Evolutionary conservation across 92 coral and sea anemone species (phyloP).

Genomic region (Epizoanthus illoricatus): DNA sequence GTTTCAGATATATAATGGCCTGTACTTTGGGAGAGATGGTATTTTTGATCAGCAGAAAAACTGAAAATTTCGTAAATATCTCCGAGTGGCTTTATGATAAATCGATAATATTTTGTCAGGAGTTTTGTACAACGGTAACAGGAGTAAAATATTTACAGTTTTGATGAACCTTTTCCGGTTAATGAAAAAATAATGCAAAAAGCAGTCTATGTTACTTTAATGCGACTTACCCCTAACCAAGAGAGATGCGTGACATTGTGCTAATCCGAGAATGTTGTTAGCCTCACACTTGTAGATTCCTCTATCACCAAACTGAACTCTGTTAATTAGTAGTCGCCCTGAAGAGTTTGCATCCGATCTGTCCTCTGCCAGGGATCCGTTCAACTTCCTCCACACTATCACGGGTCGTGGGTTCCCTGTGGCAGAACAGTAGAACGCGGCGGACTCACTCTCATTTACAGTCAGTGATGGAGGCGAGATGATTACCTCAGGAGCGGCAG

Average conservation of each 20-base stretch:
- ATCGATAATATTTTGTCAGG: too few relatives aligned
- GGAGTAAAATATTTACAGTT: too few relatives aligned
- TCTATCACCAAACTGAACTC: constrained; percentile 13
- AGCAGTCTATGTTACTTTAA: neutral
- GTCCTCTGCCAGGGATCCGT: constrained; percentile 3
- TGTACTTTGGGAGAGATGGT: too few relatives aligned
- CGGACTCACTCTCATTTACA: constrained; percentile 46
- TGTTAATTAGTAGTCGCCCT: constrained; percentile 32
- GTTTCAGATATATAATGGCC: too few relatives aligned
- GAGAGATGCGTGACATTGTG: neutral
- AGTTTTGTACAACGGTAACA: too few relatives aligned
- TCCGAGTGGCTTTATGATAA: too few relatives aligned
- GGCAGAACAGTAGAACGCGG: constrained; percentile 40
- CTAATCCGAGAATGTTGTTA: constrained; percentile 34
- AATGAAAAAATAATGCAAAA: neutral
- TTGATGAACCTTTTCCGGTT: too few relatives aligned
- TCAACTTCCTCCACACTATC: constrained; percentile 45
- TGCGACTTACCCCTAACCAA: constrained; percentile 23
- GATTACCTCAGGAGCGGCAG: constrained; percentile 35
- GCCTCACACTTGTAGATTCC: constrained; percentile 40
- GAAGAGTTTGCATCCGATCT: constrained; percentile 8
- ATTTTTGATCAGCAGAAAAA: too few relatives aligned
- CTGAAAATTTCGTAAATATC: too few relatives aligned
- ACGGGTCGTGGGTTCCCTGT: constrained; percentile 49
- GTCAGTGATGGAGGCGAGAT: constrained; percentile 42